phyloP scores from a whole-genome alignment of 2,797 vertebrate species.

The Coregonus suidteri region DNA sequence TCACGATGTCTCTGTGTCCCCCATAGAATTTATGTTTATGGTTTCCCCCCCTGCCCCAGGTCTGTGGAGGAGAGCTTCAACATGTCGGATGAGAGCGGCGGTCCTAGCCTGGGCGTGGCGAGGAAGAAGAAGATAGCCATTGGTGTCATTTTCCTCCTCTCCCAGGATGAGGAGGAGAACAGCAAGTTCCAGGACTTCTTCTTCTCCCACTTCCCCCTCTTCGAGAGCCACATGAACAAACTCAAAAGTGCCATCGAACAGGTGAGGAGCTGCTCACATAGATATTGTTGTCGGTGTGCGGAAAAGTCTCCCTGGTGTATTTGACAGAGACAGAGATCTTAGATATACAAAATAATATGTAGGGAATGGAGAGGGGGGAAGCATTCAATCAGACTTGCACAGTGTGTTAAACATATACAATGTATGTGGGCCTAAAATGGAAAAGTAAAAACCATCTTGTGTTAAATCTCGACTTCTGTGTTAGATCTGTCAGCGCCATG shows the following conservation, averaged over 20 bases:
- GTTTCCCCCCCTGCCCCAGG: slow-evolving; percentile 67
- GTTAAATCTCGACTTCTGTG: neutral
- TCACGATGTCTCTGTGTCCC: neutral
- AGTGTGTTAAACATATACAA: neutral
- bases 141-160: slow-evolving; percentile 93
- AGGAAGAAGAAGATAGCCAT: slow-evolving; percentile 99
- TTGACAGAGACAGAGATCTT: too few relatives aligned
- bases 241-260: slow-evolving; percentile 97
- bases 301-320: neutral
- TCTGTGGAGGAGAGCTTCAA: slow-evolving; percentile 99
- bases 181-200: slow-evolving; percentile 97
- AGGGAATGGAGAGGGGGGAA: too few relatives aligned
- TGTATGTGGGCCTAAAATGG: neutral
- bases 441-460: neutral
- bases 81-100: slow-evolving; percentile 92
- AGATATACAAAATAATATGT: too few relatives aligned
- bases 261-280: slow-evolving; percentile 69
- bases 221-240: slow-evolving; percentile 99
- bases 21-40: neutral
- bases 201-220: slow-evolving; percentile 98
- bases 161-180: slow-evolving; percentile 88
- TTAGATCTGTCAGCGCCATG: neutral
- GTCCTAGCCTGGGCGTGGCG: slow-evolving; percentile 85
- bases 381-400: too few relatives aligned
- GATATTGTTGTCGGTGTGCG: neutral